These are phyloP conservation scores for Lampropteryx suffumata DNA, from an alignment of 2,888 invertebrate genomes.

Conservation along the genomic window DNA sequence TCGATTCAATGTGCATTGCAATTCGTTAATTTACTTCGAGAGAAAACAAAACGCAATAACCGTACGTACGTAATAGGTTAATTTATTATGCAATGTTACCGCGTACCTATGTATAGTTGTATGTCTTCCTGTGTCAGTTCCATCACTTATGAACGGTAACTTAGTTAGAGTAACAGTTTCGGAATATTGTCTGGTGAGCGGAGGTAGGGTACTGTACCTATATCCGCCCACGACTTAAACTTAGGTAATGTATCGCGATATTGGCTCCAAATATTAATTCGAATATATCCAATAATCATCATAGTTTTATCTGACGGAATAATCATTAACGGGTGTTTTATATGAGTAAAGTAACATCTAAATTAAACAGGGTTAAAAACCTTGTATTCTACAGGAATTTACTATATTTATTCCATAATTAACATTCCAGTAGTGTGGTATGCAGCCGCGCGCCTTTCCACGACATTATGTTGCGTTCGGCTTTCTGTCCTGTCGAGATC, in stretches of 20 bases:
- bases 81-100: constrained; percentile 51
- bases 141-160: constrained; percentile 55
- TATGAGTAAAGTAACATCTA: constrained; percentile 58
- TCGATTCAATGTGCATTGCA: constrained; percentile 1
- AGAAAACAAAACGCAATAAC: constrained; percentile 32
- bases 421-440: constrained; percentile 45
- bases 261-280: constrained; percentile 60
- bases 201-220: constrained; percentile 64
- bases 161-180: constrained; percentile 51
- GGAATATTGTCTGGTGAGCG: constrained; percentile 52
- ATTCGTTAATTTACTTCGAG: constrained; percentile 3
- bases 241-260: constrained; percentile 62
- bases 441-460: constrained; percentile 32
- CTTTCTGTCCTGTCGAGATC: constrained; percentile 64
- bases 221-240: constrained; percentile 69
- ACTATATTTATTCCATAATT: constrained; percentile 53
- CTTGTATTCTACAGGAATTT: constrained; percentile 65
- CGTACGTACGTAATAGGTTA: constrained; percentile 39
- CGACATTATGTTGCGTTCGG: constrained; percentile 51
- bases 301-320: constrained; percentile 53
- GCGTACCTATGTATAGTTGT: constrained; percentile 66
- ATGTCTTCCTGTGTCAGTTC: constrained; percentile 81
- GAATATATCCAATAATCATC: constrained; percentile 50
- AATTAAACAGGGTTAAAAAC: constrained; percentile 64
- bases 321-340: constrained; percentile 64